Base-by-base conservation (phyloP, 2,797 vertebrate genomes). In the Alauda arvensis region DNA sequence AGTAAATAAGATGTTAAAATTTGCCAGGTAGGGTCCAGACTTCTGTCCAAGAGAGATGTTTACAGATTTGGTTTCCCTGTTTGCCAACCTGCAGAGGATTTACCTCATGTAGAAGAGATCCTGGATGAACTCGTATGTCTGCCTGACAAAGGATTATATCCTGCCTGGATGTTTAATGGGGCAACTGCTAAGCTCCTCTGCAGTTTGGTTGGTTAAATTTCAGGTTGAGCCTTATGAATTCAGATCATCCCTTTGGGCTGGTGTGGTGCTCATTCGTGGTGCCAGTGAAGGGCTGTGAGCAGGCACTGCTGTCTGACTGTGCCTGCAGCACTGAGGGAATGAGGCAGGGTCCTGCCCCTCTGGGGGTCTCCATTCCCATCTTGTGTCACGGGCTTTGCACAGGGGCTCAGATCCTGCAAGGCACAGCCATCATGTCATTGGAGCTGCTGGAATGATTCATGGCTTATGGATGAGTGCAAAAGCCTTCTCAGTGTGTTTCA, bases 311-410 rank as follows among this genome's bases (percentile, higher is more conserved):
- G 0, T 31, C 33, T n/a, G 45, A 1, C 31, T 20, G 26, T 3
- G 0, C 49, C 29, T n/a, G 43, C 52, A 18, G 1, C 4, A 0
- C 12, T 4, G 46, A 14, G 25, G 33, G 29, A 18, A 3, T 12
- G 6, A 52, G 23, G 15, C 1, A 3, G 9, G 21, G 1, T 66
- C 34, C 29, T 33, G 72, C 56, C 0, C 0, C 9, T 12, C 14
- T 3, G 26, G 29, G 17, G 14, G 21, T 77, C 49, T 53, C 21
- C 1, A 1, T 70, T 90, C 72, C 49, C 23, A 14, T 40, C 77
- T 21, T 31, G 21, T 2, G 0, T 13, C 0, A 0, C 20, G 39
- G 33, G 51, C 45, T 81, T 49, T 45, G 29, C 3, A 0, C 14
- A 3, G 29, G 23, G 43, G 5, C 52, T 59, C 0, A 0, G 33